Conservation (phyloP, 2,888 invertebrate genomes). For the Macrosiphum euphorbiae region DNA sequence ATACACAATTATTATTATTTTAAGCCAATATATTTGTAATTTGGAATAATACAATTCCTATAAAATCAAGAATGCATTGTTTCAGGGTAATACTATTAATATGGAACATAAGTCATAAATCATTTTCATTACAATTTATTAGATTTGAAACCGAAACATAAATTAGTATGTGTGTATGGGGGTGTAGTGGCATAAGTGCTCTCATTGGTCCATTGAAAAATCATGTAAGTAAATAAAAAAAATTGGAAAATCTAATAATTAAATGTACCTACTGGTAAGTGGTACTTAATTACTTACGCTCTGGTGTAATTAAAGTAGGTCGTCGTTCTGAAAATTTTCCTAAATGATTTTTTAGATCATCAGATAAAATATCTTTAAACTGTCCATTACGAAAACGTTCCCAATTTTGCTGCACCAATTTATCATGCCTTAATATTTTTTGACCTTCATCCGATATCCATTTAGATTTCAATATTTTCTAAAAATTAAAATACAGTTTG, state of each 20-base stretch:
- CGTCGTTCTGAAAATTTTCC: conserved; percentile 77
- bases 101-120: no score
- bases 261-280: background rate
- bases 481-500: conserved; percentile 68
- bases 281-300: conserved; percentile 36
- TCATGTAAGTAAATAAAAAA: no score
- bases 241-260: background rate
- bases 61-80: no score
- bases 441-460: conserved; percentile 76
- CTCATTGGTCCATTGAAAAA: no score
- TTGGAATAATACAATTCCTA: no score
- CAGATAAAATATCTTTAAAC: conserved; percentile 70
- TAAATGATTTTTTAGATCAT: conserved; percentile 75
- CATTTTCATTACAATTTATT: no score
- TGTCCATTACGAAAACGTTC: conserved; percentile 75
- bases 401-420: conserved; percentile 80
- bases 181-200: no score
- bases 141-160: no score
- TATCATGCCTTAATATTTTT: conserved; percentile 78
- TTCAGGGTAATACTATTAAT: no score
- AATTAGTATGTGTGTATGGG: no score
- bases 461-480: conserved; percentile 77
- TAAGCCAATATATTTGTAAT: no score
- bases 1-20: no score
- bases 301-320: conserved; percentile 68